A percentile compares a stretch with the other conserved stretches of the same genome.
These are phyloP conservation scores for Eueremaeus valkanovi DNA, from an alignment of 2,888 invertebrate species.

Conservation along the genomic window DNA sequence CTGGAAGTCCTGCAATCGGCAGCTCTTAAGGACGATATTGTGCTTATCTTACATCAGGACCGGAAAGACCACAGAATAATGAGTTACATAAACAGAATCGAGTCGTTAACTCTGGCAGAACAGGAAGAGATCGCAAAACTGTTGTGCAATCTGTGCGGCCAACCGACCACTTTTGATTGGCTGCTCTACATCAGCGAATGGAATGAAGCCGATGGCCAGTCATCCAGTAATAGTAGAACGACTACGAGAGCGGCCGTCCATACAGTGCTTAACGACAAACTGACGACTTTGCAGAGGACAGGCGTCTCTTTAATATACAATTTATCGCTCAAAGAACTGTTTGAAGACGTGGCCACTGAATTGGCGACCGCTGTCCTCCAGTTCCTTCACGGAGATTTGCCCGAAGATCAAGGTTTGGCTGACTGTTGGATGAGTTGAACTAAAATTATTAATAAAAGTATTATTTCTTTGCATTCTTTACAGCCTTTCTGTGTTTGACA, in stretches of 20 bases:
- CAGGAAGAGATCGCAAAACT: constrained; percentile 74
- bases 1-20: constrained; percentile 46
- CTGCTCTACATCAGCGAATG: constrained; percentile 89
- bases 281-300: constrained; percentile 65
- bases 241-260: constrained; percentile 77
- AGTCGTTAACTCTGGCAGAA: constrained; percentile 67
- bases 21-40: constrained; percentile 71
- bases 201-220: constrained; percentile 59
- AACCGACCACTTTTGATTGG: constrained; percentile 85
- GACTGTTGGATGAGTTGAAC: background rate
- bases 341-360: constrained; percentile 89
- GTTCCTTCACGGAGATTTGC: constrained; percentile 69
- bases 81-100: constrained; percentile 77
- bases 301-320: constrained; percentile 85
- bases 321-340: constrained; percentile 90
- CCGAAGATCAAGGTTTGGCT: constrained; percentile 64
- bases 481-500: constrained; percentile 68
- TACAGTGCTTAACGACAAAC: constrained; percentile 67
- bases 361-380: constrained; percentile 84
- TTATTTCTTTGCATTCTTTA: background rate
- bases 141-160: constrained; percentile 84
- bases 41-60: constrained; percentile 83
- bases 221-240: constrained; percentile 79
- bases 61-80: constrained; percentile 80
- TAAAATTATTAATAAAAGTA: background rate